Evolutionary conservation across 1,140 invertebrate species (phyloP).

Genomic region (Heliothis subflexa): DNA sequence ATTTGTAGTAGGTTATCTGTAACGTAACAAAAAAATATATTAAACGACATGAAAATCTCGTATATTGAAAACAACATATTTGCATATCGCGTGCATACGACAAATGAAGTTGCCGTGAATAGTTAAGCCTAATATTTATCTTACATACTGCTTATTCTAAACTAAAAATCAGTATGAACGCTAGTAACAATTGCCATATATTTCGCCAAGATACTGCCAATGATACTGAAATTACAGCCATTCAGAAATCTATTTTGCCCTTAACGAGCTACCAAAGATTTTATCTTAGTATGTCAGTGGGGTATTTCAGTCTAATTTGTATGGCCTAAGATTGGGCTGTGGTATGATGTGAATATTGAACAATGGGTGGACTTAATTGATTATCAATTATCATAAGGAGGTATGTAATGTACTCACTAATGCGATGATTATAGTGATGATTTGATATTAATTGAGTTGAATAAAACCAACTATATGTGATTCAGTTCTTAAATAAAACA

Average conservation of each 20-base stretch:
- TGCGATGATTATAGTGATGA: neutral
- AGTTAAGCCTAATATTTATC: too few species aligned
- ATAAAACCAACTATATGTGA: too few species aligned
- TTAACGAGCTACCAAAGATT: conserved; percentile 5
- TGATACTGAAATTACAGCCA: conserved; percentile 4
- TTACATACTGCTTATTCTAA: too few species aligned
- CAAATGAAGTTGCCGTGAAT: too few species aligned
- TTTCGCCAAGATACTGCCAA: neutral
- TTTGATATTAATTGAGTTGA: conserved; percentile 4
- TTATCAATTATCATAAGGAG: neutral
- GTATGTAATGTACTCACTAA: neutral
- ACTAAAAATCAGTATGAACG: too few species aligned
- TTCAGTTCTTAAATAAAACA: too few species aligned
- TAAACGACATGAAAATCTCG: too few species aligned
- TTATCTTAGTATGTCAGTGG: neutral
- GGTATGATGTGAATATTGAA: neutral
- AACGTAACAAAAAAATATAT: too few species aligned
- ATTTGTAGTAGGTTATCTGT: too few species aligned
- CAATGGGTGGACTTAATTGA: conserved; percentile 22
- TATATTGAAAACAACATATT: too few species aligned
- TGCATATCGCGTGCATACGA: too few species aligned
- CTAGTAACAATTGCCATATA: too few species aligned
- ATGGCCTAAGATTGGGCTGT: conserved; percentile 11
- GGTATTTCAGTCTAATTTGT: neutral
- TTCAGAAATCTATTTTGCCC: conserved; percentile 13